Evolutionary conservation across 2,113 vertebrate genomes (phyloP), one percentile per base, ranked within the genome.

Genomic region (Eupsittula cactorum): DNA sequence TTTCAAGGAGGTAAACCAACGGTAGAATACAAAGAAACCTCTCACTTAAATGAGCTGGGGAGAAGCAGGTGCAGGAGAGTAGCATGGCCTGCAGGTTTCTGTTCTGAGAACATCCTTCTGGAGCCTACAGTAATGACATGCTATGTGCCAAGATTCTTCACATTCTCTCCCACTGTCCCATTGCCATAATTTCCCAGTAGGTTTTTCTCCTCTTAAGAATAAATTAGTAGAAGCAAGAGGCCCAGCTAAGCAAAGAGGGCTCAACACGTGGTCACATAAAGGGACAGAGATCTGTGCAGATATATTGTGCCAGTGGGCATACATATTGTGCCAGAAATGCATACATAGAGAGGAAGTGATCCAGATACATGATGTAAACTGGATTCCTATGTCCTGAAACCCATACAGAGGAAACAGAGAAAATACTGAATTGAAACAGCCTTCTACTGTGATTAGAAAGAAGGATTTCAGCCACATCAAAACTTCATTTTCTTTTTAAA

Each of bases 41-140:
- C 16, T 71, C 5, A 10, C 73, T 85, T 92, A 87, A 94, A 28
- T 71, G 84, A 91, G 71, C 86, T 53, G 82, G 31, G 71, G 27
- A 96, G 84, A 94, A 94, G 82, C 89, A 96, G 91, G 93, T 97
- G 93, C 94, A 92, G 87, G 53, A 95, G 83, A 74, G 47, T 5
- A 90, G 78, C 81, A 75, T 16, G 53, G 76, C 82, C 90, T 92
- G 91, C 88, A 95, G 94, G 76, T 91, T 95, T 73, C 80, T 82
- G 67, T 92, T 94, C 88, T 86, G 81, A 80, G 89, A 88, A 84
- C 89, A 86, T 95, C 93, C 57, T 96, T 94, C 69, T 94, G 93
- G 44, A 92, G 65, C 79, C 82, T 84, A 57, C 79, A 88, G 82
- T 70, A 84, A 84, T 83, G 79, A 50, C 63, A 27, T 16, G 46